phyloP scores from a whole-genome alignment of 1,140 invertebrate genomes.

The Caerostris extrusa region DNA sequence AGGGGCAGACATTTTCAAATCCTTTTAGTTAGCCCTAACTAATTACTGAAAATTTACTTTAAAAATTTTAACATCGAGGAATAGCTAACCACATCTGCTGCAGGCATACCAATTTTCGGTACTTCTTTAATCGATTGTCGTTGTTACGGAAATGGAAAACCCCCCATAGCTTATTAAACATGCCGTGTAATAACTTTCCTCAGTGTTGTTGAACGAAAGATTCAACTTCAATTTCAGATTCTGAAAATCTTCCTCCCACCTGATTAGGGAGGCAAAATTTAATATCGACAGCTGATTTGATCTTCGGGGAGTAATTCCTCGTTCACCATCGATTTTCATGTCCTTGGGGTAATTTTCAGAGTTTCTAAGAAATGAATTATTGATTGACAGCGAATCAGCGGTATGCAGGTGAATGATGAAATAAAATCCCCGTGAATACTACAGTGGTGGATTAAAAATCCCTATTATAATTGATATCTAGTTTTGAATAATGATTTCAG shows the following conservation, averaged over 20 bases:
- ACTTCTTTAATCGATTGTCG: neutral
- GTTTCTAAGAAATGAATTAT: constrained; percentile 18
- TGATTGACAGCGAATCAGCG: neutral
- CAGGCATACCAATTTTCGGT: neutral
- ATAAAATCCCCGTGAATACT: constrained; percentile 2
- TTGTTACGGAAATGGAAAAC: neutral
- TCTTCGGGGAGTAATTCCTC: neutral
- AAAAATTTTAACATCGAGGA: neutral
- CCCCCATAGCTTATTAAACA: neutral
- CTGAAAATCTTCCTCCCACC: neutral
- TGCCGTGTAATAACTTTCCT: neutral
- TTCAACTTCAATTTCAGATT: neutral
- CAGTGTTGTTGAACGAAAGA: neutral
- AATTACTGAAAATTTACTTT: no score
- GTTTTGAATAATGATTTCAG: constrained; percentile 23
- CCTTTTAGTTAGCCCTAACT: no score
- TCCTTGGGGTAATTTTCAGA: neutral
- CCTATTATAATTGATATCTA: constrained; percentile 31
- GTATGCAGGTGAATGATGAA: constrained; percentile 4
- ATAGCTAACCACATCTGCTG: neutral
- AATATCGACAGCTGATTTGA: constrained; percentile 9
- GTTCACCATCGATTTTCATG: neutral
- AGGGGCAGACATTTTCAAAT: no score
- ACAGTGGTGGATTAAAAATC: neutral
- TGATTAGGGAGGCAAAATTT: neutral